A percentile compares a stretch with the other conserved stretches of the same genome.
Evolutionary conservation across 2,888 invertebrate species (phyloP).

Genomic region (Trypoxylon attenuatum): DNA sequence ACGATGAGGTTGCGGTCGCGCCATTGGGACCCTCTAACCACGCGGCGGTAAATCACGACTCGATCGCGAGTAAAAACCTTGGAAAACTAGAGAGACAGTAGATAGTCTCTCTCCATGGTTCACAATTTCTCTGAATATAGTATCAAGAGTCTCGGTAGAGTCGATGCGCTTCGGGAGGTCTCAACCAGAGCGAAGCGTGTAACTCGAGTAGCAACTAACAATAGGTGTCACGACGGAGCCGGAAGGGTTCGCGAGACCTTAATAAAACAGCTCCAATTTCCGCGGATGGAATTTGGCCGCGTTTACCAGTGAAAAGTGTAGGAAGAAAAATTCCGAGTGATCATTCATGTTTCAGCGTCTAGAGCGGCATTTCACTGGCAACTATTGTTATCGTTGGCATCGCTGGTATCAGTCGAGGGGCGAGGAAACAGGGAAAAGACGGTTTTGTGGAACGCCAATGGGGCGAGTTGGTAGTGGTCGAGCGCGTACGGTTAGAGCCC

Average conservation of each 20-base stretch:
- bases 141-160: no score
- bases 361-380: background rate
- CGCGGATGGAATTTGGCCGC: constrained; percentile 8
- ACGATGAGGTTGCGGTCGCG: no score
- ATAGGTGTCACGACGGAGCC: background rate
- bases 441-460: constrained; percentile 30
- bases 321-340: constrained; percentile 17
- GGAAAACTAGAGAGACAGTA: no score
- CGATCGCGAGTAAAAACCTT: no score
- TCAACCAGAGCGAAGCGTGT: background rate
- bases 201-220: background rate
- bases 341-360: constrained; percentile 28
- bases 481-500: constrained; percentile 36
- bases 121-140: no score
- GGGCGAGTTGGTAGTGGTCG: constrained; percentile 29
- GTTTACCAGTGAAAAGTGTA: constrained; percentile 3
- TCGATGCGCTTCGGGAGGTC: background rate
- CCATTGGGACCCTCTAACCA: no score
- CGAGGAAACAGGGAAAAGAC: constrained; percentile 17
- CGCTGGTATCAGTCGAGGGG: constrained; percentile 34
- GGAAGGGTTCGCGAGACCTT: background rate
- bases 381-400: constrained; percentile 45
- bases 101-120: no score
- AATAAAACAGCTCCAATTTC: constrained; percentile 18
- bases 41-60: no score